phyloP scores from a whole-genome alignment of 2,797 vertebrate genomes.

The Acrocephalus scirpaceus region DNA sequence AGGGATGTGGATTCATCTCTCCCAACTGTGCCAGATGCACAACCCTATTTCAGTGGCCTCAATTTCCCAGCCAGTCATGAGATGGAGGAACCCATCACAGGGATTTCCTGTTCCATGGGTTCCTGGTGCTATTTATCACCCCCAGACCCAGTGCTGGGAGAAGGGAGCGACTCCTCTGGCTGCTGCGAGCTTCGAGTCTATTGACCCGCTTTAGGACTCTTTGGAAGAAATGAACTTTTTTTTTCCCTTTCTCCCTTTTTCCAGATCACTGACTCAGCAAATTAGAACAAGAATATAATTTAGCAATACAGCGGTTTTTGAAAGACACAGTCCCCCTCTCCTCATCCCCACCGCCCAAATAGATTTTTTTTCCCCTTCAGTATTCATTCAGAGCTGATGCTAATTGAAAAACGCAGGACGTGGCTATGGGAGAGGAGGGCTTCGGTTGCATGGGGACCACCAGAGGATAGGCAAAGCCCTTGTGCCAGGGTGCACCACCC shows the following conservation, averaged over 20 bases:
- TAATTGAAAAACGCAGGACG: constrained; percentile 52
- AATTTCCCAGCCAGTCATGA: not conserved
- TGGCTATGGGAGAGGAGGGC: not conserved
- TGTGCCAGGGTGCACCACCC: rapidly evolving
- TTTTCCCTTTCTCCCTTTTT: constrained; percentile 66
- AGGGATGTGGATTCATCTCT: not conserved
- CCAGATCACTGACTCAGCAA: constrained; percentile 76
- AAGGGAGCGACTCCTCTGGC: not conserved
- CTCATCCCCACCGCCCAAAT: constrained; percentile 42
- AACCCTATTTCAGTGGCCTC: not conserved
- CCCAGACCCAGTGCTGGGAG: rapidly evolving
- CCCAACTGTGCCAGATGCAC: not conserved
- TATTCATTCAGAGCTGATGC: constrained; percentile 55
- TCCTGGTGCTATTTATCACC: not conserved
- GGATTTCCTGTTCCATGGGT: not conserved
- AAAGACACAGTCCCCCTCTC: constrained; percentile 58
- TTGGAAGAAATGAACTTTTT: constrained; percentile 64
- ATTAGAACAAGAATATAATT: constrained; percentile 76
- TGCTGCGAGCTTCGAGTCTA: not conserved
- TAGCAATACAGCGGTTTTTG: constrained; percentile 70
- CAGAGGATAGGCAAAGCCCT: not conserved
- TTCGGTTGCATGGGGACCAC: not conserved
- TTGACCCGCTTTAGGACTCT: constrained; percentile 68
- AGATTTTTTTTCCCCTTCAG: constrained; percentile 19
- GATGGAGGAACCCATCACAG: not conserved